phyloP scores from a whole-genome alignment of 1,140 invertebrate species.

The Nixonia krombeini region DNA sequence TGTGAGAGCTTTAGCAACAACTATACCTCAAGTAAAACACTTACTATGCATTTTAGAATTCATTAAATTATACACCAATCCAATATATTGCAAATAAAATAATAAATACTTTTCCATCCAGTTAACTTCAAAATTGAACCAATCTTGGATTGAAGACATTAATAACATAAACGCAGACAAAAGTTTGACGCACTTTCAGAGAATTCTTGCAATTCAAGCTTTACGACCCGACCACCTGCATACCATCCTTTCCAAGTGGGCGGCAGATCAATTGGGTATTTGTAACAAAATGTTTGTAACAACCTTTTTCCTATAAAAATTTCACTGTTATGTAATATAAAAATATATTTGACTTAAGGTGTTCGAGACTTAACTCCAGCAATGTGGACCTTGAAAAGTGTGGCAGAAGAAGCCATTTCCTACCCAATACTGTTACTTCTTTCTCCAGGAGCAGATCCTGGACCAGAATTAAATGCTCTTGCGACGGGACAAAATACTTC shows the following conservation, averaged over 20 bases:
- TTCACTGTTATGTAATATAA: not conserved
- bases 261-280: constrained; percentile 78
- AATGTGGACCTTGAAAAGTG: constrained; percentile 58
- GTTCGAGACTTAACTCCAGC: constrained; percentile 60
- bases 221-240: constrained; percentile 87
- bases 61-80: not conserved
- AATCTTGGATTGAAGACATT: constrained; percentile 60
- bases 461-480: constrained; percentile 79
- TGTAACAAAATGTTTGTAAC: constrained; percentile 71
- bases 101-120: constrained; percentile 12
- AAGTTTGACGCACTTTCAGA: constrained; percentile 83
- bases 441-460: constrained; percentile 83
- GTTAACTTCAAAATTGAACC: constrained; percentile 61
- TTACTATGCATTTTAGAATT: not conserved
- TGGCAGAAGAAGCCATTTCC: constrained; percentile 65
- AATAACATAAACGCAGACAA: constrained; percentile 70
- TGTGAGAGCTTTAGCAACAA: constrained; percentile 50
- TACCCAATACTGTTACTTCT: constrained; percentile 80
- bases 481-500: constrained; percentile 61
- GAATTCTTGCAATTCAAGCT: constrained; percentile 85
- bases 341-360: constrained; percentile 30
- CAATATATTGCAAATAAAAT: too few species aligned
- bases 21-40: constrained; percentile 57
- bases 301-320: not conserved
- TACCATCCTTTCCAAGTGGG: constrained; percentile 80